These are phyloP conservation scores for Epicauta chinensis DNA, from an alignment of 1,140 invertebrate genomes.

Conservation along the genomic window DNA sequence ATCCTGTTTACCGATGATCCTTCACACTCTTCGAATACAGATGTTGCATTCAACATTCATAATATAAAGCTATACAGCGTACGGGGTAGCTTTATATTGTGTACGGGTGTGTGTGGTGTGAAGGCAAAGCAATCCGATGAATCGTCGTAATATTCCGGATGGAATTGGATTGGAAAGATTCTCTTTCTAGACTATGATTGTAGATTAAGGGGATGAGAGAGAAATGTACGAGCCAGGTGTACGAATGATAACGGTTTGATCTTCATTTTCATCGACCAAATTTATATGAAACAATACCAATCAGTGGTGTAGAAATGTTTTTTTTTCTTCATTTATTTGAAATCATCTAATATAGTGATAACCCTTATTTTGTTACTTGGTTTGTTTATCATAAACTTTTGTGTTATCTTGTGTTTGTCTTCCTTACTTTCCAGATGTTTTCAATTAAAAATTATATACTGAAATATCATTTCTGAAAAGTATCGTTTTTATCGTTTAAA, in stretches of 20 bases:
- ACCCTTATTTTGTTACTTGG: too few relatives aligned
- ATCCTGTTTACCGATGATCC: slow-evolving; percentile 5
- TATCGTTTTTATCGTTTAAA: not conserved
- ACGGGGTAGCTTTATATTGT: slow-evolving; percentile 31
- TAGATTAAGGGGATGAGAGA: slow-evolving; percentile 7
- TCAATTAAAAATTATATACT: not conserved
- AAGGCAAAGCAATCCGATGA: slow-evolving; percentile 37
- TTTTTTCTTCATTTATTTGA: too few relatives aligned
- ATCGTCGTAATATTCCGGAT: slow-evolving; percentile 36
- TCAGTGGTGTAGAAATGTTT: too few relatives aligned
- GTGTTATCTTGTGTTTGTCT: not conserved
- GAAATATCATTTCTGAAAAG: not conserved
- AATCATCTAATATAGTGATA: too few relatives aligned
- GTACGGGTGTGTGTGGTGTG: too few relatives aligned
- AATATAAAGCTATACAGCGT: slow-evolving; percentile 24
- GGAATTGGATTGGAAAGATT: slow-evolving; percentile 38
- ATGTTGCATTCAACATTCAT: slow-evolving; percentile 33
- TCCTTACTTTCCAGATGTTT: not conserved
- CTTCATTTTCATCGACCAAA: not conserved
- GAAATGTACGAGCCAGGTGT: slow-evolving; percentile 34
- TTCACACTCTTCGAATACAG: slow-evolving; percentile 23
- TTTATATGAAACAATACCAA: too few relatives aligned
- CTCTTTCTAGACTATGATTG: not conserved
- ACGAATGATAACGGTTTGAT: slow-evolving; percentile 21
- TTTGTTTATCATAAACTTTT: too few relatives aligned